Base-by-base conservation (phyloP, 1,140 invertebrate species). In the Drosophila pseudoobscura region DNA sequence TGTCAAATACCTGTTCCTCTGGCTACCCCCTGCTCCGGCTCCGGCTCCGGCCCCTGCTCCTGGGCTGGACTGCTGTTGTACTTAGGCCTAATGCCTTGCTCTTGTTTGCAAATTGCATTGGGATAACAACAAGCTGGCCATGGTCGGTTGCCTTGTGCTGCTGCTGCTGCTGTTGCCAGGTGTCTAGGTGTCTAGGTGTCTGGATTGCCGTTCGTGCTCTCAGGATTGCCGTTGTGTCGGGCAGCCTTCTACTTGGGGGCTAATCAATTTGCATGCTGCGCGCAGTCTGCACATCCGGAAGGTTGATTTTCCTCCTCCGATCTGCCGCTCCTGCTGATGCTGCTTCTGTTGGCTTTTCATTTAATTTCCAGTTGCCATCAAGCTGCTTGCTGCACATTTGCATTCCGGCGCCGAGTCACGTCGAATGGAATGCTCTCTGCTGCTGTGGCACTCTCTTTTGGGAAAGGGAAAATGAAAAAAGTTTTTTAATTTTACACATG, bases 101-200 rank as follows among this genome's bases (percentile, higher is more conserved):
- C 77, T 71, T 85, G 83, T 78, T 87, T 87, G 83, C 78, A 76
- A 85, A 80, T 87, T 88, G 83, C 82, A 76, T 72, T 56, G 55
- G 83, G 75, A 87, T 87, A 87, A 78, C 78, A 82, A 68, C 70
- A 54, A 51, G 50, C 45, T 43, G 50, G 49, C 60, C 53, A 35
- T 29, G 60, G 41, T 46, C 71, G 66, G 53, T 47, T 68, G 47
- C 35, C 35, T 39, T 39, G 35, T n/a, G 41, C 26, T 22, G 41
- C 35, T 61, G 6, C 41, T 24, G 39, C 49, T 70, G 46, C 66
- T 51, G 43, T 39, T 65, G 13, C 24, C 51, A 44, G 31, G 52
- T 44, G 56, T 60, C 71, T 47, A 74, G 52, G 71, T 74, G 70
- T 57, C 70, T 55, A 74, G 52, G 71, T 74, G 70, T 57, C 70